Conservation (phyloP, 2,888 invertebrate species). For the Masnerella sp. region DNA sequence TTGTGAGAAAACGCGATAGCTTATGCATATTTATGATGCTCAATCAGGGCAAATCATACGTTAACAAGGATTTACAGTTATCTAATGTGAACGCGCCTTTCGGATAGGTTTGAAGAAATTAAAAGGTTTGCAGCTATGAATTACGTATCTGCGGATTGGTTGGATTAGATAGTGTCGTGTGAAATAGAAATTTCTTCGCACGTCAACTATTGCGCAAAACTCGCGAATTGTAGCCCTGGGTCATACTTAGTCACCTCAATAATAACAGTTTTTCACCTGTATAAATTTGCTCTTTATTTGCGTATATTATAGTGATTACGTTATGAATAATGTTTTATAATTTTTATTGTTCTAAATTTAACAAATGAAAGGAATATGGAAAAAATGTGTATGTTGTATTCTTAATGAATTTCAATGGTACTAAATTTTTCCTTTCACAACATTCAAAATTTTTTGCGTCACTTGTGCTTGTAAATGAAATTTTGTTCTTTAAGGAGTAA, state of each 20-base stretch:
- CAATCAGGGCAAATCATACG: slow-evolving; percentile 29
- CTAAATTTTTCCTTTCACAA: too few relatives aligned
- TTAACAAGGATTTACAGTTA: slow-evolving; percentile 6
- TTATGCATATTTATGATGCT: slow-evolving; percentile 8
- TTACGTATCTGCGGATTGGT: slow-evolving; percentile 19
- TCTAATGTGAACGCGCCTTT: slow-evolving; percentile 6
- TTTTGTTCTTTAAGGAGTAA: too few relatives aligned
- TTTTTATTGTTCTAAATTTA: too few relatives aligned
- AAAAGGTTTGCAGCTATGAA: slow-evolving; percentile 4
- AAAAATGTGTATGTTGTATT: too few relatives aligned
- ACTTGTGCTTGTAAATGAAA: too few relatives aligned
- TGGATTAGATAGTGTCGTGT: slow-evolving; percentile 41
- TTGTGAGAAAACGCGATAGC: slow-evolving; percentile 14
- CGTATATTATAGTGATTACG: too few relatives aligned
- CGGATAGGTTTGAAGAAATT: slow-evolving; percentile 2
- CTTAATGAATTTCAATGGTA: too few relatives aligned
- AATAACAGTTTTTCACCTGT: too few relatives aligned
- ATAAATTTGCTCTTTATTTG: too few relatives aligned
- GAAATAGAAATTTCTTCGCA: slow-evolving; percentile 50
- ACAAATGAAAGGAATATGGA: too few relatives aligned
- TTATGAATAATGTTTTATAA: too few relatives aligned
- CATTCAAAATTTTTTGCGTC: too few relatives aligned
- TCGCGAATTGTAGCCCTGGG: slow-evolving; percentile 22
- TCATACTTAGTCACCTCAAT: slow-evolving; percentile 28
- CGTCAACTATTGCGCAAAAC: slow-evolving; percentile 41